Evolutionary conservation across 2,113 vertebrate species (phyloP), one percentile per base, ranked within the genome.

Genomic region (Tyto alba): DNA sequence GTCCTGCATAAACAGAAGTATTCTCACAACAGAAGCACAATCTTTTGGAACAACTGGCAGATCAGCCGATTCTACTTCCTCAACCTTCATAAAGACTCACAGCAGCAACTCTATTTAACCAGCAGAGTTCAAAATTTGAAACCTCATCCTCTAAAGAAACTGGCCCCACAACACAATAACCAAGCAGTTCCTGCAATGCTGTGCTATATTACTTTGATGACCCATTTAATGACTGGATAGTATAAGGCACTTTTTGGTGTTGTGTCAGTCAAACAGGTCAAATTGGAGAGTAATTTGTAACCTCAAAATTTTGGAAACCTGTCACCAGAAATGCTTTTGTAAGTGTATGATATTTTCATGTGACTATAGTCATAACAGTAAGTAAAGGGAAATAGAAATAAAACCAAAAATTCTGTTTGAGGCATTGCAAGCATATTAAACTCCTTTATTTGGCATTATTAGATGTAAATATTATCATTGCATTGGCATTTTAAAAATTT

Each of bases 121-220:
- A 96, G 92, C 67, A 55, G 85, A 95, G 89, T 75, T 88, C 66
- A 80, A 90, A 95, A 94, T 90, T 93, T 78, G 71, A 96, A 96
- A 84, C 79, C 38, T 92, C 5, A 2, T 43, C 67, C 75, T 91
- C 40, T 3, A 41, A 40, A 81, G 90, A 92, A 96, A 80, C 57
- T 72, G 57, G 57, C 14, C 66, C 29, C 1, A 5, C 48, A 67
- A 69, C 85, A 96, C 60, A 94, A 92, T 86, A 90, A 89, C 82
- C 80, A 93, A 92, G 96, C 84, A 82, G 30, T 68, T 96, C 89
- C 88, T 92, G 62, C 48, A 78, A 84, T 16, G 68, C 60, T 79
- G 52, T 1, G 1, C 73, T 93, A 68, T 97, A 68, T 97, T 97
- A 82, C 66, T 55, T 92, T 90, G 63, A 92, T 73, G 60, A 82